These are phyloP conservation scores for Lacerta agilis DNA, from an alignment of 2,797 vertebrate genomes.

Conservation along the genomic window DNA sequence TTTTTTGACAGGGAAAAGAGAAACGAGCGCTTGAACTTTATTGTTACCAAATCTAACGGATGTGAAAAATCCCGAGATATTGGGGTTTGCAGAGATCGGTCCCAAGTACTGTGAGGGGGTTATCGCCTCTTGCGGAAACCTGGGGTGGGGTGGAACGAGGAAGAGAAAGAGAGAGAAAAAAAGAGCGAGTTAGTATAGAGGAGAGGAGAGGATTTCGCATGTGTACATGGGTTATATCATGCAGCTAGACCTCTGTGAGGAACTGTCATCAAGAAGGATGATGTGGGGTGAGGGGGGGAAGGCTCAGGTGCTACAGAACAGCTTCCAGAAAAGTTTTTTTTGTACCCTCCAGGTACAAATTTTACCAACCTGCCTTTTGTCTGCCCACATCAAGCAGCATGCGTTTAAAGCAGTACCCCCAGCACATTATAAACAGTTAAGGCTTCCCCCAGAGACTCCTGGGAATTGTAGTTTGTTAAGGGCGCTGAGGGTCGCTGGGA, in stretches of 20 bases:
- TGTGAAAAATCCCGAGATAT: background rate
- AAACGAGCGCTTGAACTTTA: background rate
- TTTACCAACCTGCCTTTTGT: too few relatives aligned
- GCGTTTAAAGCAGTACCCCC: too few relatives aligned
- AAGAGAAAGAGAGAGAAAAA: background rate
- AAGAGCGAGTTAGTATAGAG: background rate
- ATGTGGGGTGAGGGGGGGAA: too few relatives aligned
- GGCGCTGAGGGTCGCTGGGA: too few relatives aligned
- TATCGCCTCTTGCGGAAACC: constrained; percentile 36
- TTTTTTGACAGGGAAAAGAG: background rate
- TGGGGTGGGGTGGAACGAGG: background rate
- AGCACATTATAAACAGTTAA: too few relatives aligned
- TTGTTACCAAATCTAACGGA: background rate
- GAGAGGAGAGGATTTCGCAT: background rate
- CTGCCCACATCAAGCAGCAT: too few relatives aligned
- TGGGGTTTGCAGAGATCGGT: background rate
- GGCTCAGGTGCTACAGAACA: background rate
- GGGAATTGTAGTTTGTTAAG: too few relatives aligned
- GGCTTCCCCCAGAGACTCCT: too few relatives aligned
- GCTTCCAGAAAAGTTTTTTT: background rate
- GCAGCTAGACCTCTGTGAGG: background rate
- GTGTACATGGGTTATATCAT: background rate
- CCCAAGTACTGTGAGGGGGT: background rate
- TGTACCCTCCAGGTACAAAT: background rate
- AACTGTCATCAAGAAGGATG: background rate